Evolutionary conservation across 2,797 vertebrate species (phyloP).

Genomic region (Channa striata): DNA sequence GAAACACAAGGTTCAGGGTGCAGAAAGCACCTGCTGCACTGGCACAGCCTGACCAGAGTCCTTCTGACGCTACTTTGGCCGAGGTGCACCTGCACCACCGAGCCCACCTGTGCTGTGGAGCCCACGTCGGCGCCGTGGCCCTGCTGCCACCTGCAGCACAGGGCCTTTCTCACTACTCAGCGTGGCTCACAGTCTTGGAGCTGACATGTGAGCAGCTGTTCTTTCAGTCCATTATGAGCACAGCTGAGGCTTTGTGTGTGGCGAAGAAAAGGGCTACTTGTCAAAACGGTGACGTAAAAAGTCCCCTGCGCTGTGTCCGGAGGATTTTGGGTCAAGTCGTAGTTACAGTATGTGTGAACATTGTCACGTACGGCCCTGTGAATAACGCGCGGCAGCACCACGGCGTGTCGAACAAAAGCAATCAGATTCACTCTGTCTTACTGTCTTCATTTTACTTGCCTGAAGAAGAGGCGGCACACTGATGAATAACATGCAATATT

Average conservation of each 20-base stretch:
- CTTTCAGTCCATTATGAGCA: slow-evolving; percentile 69
- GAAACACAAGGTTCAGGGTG: slow-evolving; percentile 55
- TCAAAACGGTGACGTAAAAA: slow-evolving; percentile 65
- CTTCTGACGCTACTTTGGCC: slow-evolving; percentile 23
- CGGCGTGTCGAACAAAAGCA: slow-evolving; percentile 25
- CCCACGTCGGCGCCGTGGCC: slow-evolving; percentile 5
- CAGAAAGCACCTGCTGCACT: slow-evolving; percentile 49
- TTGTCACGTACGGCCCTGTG: slow-evolving; percentile 65
- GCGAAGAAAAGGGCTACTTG: slow-evolving; percentile 72
- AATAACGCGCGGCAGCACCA: slow-evolving; percentile 40
- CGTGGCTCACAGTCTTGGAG: slow-evolving; percentile 50
- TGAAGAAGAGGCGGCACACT: slow-evolving; percentile 22
- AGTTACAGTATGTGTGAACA: slow-evolving; percentile 56
- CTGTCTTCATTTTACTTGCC: slow-evolving; percentile 2
- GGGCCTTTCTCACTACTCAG: slow-evolving; percentile 20
- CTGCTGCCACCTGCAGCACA: slow-evolving; percentile 47
- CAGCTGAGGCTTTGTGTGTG: slow-evolving; percentile 75
- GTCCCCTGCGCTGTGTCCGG: slow-evolving; percentile 49
- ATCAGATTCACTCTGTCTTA: slow-evolving; percentile 53
- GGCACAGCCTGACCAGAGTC: slow-evolving; percentile 53
- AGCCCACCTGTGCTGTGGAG: slow-evolving; percentile 53
- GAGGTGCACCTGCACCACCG: slow-evolving; percentile 49
- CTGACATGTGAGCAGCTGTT: slow-evolving; percentile 74
- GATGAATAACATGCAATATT: slow-evolving; percentile 47
- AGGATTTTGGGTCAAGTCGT: slow-evolving; percentile 55